phyloP scores from a whole-genome alignment of 2,888 invertebrate genomes.

The Amblyjoppa fuscipennis region DNA sequence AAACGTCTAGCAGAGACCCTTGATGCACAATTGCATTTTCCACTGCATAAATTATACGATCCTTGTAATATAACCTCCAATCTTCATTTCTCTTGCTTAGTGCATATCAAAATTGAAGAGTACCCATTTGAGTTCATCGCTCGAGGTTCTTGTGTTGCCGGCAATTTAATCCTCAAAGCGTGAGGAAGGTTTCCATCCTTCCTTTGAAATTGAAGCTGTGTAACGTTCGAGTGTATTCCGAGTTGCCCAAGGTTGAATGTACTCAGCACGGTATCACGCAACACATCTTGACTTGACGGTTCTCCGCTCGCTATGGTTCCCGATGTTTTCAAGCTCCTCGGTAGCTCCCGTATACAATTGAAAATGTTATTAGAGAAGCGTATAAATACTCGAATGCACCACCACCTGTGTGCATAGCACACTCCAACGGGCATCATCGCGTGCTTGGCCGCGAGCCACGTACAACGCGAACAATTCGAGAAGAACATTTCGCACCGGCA shows the following conservation, averaged over 20 bases:
- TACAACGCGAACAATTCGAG: not conserved
- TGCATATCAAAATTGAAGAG: not conserved
- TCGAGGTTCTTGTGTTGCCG: conserved; percentile 12
- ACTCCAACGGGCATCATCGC: not conserved
- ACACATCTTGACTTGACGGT: not conserved
- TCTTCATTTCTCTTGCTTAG: too few species aligned
- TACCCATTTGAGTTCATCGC: not conserved
- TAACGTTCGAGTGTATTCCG: conserved; percentile 11
- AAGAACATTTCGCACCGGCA: not conserved
- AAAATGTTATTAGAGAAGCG: conserved; percentile 2
- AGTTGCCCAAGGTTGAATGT: not conserved
- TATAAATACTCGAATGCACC: not conserved
- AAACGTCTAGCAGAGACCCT: too few species aligned
- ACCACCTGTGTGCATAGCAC: not conserved
- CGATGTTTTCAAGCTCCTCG: not conserved
- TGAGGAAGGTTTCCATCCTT: not conserved
- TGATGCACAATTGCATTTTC: too few species aligned
- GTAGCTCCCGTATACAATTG: not conserved
- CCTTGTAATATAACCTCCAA: too few species aligned
- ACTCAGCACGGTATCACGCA: not conserved
- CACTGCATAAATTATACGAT: not conserved
- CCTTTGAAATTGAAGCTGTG: conserved; percentile 34
- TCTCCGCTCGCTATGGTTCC: not conserved
- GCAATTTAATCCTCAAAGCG: conserved; percentile 10
- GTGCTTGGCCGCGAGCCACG: not conserved